Evolutionary conservation across 23 tunicate species (phyloP), one percentile per base, ranked within the genome.

Genomic region (Trididemnum miniatum): DNA sequence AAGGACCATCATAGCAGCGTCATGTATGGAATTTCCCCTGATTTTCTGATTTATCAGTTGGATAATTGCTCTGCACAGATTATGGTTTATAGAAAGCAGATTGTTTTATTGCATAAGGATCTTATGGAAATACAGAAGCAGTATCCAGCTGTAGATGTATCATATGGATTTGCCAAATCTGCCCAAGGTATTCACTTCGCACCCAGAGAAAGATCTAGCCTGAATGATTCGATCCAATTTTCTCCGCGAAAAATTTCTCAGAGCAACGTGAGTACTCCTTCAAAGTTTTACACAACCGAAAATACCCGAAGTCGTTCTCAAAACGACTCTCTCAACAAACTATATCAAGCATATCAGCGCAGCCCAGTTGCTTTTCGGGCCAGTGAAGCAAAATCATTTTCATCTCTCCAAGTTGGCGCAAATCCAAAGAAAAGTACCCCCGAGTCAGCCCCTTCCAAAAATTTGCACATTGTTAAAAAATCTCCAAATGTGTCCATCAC

Each of bases 41-140:
- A 89, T 38, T 89, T 89, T 57, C 32, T 89, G 59, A 89, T 83
- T 7, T 89, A 89, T 62, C 94, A 89, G 74, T 54, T 89, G 35
- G 94, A 89, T 31, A 89, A 84, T 49, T 89, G 94, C 84, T 77
- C 88, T 5, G 84, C 88, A 12, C 94, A 89, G 80, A 77, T 89
- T 60, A 40, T 80, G 39, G 74, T 82, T 34, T 76, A 75, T 52
- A 71, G 67, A 82, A 83, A 89, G 49, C 71, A 89, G 38, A 77
- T 88, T 24, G 80, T 63, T 15, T 1, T 64, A 39, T 60, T 89
- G 35, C 88, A 89, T 12, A 74, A 87, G 87, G 83, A 82, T 80
- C 71, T 88, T 54, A 29, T 37, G 40, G 73, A 76, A 24, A 35
- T 88, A 49, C 79, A 87, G 29, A 88, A 76, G 28, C 76, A 87